These are phyloP conservation scores for Panulirus ornatus DNA, from an alignment of 1,140 invertebrate species.

Conservation along the genomic window DNA sequence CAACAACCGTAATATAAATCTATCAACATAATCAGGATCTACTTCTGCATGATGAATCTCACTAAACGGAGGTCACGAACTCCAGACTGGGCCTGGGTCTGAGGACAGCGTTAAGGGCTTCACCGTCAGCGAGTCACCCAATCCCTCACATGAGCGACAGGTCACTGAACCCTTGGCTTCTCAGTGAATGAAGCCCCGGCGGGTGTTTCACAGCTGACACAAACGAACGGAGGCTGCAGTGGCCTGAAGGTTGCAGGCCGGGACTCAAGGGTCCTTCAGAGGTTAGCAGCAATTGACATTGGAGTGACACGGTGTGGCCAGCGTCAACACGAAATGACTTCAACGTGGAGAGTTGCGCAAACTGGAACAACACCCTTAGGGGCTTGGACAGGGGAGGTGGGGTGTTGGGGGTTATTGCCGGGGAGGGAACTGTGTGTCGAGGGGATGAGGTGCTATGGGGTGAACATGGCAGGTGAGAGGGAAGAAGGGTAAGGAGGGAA, in stretches of 20 bases:
- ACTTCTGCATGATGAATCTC: too few species aligned
- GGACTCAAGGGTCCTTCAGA: neutral
- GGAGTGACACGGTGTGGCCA: conserved; percentile 21
- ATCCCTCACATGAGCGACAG: too few species aligned
- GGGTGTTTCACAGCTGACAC: neutral
- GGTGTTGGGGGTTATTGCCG: neutral
- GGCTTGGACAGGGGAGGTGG: neutral
- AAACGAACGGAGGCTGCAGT: neutral
- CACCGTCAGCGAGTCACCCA: too few species aligned
- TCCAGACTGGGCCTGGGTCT: too few species aligned
- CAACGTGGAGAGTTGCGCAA: conserved; percentile 19
- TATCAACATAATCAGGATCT: too few species aligned
- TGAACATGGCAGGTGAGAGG: neutral
- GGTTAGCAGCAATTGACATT: conserved; percentile 28
- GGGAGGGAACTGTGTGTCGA: neutral
- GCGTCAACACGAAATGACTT: neutral
- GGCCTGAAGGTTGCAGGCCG: neutral
- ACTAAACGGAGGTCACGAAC: too few species aligned
- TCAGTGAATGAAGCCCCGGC: too few species aligned
- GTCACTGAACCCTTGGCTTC: too few species aligned
- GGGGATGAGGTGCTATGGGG: neutral
- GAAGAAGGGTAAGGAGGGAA: neutral
- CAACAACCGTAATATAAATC: too few species aligned
- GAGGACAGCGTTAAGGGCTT: too few species aligned
- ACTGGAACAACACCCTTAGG: neutral